phyloP scores from a whole-genome alignment of 2,797 vertebrate species.

The Acanthurus tractus region DNA sequence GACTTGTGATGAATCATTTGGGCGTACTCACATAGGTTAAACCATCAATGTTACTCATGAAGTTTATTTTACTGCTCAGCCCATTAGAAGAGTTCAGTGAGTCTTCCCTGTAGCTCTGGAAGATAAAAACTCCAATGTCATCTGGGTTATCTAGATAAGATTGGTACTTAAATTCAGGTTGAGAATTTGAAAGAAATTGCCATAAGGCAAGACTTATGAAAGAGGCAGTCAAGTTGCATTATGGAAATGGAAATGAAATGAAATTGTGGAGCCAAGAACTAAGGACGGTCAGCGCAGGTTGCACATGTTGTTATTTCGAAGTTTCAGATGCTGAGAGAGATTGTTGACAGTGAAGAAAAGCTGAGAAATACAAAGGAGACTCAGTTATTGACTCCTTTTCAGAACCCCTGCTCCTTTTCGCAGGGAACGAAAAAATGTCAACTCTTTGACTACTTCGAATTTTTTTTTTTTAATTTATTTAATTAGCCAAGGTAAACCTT shows the following conservation, averaged over 20 bases:
- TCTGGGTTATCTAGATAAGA: not conserved
- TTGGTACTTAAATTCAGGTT: not conserved
- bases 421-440: constrained; percentile 15
- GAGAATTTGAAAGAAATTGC: not conserved
- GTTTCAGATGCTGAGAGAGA: not conserved
- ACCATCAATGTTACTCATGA: not conserved
- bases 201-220: not conserved
- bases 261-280: not conserved
- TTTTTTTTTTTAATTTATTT: not conserved
- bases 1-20: constrained; percentile 2
- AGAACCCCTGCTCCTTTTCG: not conserved
- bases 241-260: not conserved
- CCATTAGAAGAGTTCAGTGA: not conserved
- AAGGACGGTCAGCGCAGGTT: not conserved
- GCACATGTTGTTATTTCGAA: not conserved
- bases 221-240: not conserved
- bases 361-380: constrained; percentile 1
- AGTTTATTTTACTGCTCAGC: constrained; percentile 9
- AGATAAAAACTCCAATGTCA: not conserved
- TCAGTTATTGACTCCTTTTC: constrained; percentile 14
- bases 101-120: not conserved
- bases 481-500: constrained; percentile 19
- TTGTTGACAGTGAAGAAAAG: constrained; percentile 6
- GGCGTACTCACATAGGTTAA: not conserved
- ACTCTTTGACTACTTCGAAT: not conserved